Evolutionary conservation across 2,113 vertebrate genomes (phyloP), one percentile per base, ranked within the genome.

Genomic region (Psilopogon haemacephalus): DNA sequence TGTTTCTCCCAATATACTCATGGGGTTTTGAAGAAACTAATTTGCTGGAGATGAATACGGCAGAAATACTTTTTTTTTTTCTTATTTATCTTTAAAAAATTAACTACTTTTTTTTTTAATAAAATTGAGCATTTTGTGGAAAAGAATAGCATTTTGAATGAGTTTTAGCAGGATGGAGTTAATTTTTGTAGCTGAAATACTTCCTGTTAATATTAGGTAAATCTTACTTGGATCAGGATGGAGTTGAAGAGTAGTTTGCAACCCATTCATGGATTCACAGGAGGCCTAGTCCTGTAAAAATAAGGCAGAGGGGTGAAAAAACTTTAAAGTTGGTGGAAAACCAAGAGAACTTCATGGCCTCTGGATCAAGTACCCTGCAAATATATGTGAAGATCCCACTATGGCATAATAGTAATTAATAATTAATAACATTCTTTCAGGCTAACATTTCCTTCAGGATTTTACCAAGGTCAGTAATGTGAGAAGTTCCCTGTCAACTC

Each of bases 1-100:
- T 97, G 97, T 93, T 97, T 93, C 80, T 97, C 89, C 76, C 93
- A 90, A 80, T 96, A 84, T 50, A 26, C 71, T 93, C 59, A 3
- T 17, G 46, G 40, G 90, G 60, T 95, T 94, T 93, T 92, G 94
- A 93, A 84, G 96, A 95, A 97, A 97, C 92, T 97, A 95, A 97
- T 97, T 97, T 97, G 93, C 86, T 74, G 93, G 94, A 93, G 95
- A 89, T 91, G 71, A 89, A 86, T 59, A 82, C 27, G 50, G 67
- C 55, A 60, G 33, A 86, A 55, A 35, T 67, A 27, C 38, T 33
- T 71, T 7, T 35, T 13, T 65, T 40, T 37, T 40, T 54, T 27
- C n/a, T 68, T 69, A 42, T 42, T 42, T 42, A 15, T 42, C 48
- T 40, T 21, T 21, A 48, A 7, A n/a, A n/a, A n/a, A n/a, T n/a